These are phyloP conservation scores for Lycodopsis pacificus DNA, from an alignment of 2,797 vertebrate genomes.

Conservation along the genomic window DNA sequence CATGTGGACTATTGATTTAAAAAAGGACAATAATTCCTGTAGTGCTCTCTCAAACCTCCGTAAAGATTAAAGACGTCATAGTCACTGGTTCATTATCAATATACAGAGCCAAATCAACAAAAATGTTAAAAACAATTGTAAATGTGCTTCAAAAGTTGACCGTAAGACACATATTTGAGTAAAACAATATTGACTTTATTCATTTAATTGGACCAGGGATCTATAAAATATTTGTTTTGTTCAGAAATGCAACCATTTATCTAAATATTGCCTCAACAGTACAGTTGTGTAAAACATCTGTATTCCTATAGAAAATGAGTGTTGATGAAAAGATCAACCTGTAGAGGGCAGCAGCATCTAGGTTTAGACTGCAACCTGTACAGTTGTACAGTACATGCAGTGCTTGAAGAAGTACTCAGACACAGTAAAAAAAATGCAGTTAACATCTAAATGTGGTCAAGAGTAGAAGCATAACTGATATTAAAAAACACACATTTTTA, in stretches of 20 bases:
- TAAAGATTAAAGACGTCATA: neutral
- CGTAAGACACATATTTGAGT: neutral
- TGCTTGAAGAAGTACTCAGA: neutral
- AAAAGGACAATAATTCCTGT: neutral
- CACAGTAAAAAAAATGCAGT: neutral
- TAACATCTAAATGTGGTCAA: neutral
- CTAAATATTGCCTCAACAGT: neutral
- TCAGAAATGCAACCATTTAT: neutral
- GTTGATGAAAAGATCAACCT: constrained; percentile 4
- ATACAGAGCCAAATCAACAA: neutral
- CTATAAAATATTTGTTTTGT: neutral
- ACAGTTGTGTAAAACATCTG: neutral
- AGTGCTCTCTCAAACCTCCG: neutral
- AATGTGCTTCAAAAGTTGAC: neutral
- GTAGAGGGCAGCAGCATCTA: constrained; percentile 58
- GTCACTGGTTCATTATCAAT: neutral
- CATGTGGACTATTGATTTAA: neutral
- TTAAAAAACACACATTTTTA: too few species aligned
- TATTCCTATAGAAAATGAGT: neutral
- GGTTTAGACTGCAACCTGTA: neutral
- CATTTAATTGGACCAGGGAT: neutral
- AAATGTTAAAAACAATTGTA: neutral
- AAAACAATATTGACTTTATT: neutral
- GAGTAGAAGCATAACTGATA: neutral
- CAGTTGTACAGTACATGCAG: neutral